Evolutionary conservation across 2,797 vertebrate genomes (phyloP).

Genomic region (Denticeps clupeoides): DNA sequence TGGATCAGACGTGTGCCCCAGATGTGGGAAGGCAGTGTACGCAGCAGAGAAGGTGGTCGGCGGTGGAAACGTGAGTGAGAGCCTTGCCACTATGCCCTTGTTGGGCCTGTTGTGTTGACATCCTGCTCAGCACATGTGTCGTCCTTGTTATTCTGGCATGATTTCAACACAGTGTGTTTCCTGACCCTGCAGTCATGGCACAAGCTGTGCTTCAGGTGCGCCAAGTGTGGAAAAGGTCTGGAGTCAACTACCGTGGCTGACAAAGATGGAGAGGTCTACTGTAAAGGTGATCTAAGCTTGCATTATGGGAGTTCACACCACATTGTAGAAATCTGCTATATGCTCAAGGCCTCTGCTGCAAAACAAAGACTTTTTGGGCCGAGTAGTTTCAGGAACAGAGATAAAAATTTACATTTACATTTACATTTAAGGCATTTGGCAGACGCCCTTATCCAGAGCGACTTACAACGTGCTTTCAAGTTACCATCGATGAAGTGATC

Average conservation of each 20-base stretch:
- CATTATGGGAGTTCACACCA: too few species aligned
- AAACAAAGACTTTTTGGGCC: too few species aligned
- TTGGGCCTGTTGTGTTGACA: too few species aligned
- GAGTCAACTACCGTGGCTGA: slow-evolving; percentile 94
- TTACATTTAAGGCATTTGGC: too few species aligned
- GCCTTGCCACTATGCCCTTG: too few species aligned
- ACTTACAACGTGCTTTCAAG: too few species aligned
- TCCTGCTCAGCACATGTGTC: too few species aligned
- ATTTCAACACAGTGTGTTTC: background rate
- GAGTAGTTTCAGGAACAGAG: too few species aligned
- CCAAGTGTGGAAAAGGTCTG: slow-evolving; percentile 90
- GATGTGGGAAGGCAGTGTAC: slow-evolving; percentile 77
- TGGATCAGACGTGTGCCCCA: slow-evolving; percentile 74
- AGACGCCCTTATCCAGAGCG: too few species aligned
- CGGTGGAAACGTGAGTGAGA: slow-evolving; percentile 77
- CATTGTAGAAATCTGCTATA: background rate
- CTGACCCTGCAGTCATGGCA: slow-evolving; percentile 83
- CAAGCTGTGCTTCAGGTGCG: slow-evolving; percentile 88
- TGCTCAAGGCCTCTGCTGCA: background rate
- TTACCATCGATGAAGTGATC: too few species aligned
- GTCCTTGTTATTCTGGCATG: background rate
- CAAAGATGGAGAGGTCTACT: slow-evolving; percentile 92
- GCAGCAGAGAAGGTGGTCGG: slow-evolving; percentile 91
- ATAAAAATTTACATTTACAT: too few species aligned
- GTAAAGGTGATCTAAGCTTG: slow-evolving; percentile 50